Evolutionary conservation across 2,888 invertebrate species (phyloP), one percentile per base, ranked within the genome.

Genomic region (Incurvaria masculella): DNA sequence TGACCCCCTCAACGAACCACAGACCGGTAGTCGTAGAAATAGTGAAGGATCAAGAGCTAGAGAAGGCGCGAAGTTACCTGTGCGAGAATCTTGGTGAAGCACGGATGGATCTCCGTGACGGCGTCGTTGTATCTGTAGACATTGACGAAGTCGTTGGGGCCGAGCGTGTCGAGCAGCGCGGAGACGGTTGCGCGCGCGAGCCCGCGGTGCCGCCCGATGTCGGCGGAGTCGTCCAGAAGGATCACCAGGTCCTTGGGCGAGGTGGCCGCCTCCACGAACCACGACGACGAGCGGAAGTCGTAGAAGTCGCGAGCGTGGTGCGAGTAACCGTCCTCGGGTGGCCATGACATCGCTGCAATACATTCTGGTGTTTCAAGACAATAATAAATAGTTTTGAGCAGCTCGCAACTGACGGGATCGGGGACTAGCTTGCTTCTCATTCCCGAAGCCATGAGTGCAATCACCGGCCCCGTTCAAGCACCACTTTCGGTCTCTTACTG

Each of bases 201-300:
- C 55, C 90, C 86, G 61, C 90, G 88, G 53, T 89, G 81, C 51
- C 91, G 87, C 21, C 88, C 87, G 80, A 97, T 89, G 54, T 94
- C 91, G 14, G 94, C 93, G 6, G 94, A 94, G 55, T 88, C 85
- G 65, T 99, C 99, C 48, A 99, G 72, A 46, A 99, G 81, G 56
- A 99, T 95, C 53, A 97, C 88, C 61, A 98, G 82, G 72, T 99
- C 98, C 70, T 99, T 99, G 0, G 98, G 95, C 51, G 96, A 96
- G 5, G 96, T 95, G 14, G 97, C 97, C 0, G 97, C 97, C 58
- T 94, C 92, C 11, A 98, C 91, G 70, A 97, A 99, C 97, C 97
- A 97, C 60, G 91, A 88, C 42, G 94, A 88, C 11, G 92, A 87
- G 27, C 97, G 86, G 65, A 95, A 97, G 76, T 99, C 98, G 78